Percentiles rank a stretch among this genome's conserved stretches.
Evolutionary conservation across 2,797 vertebrate genomes (phyloP).

Genomic region (Aplochiton taeniatus): DNA sequence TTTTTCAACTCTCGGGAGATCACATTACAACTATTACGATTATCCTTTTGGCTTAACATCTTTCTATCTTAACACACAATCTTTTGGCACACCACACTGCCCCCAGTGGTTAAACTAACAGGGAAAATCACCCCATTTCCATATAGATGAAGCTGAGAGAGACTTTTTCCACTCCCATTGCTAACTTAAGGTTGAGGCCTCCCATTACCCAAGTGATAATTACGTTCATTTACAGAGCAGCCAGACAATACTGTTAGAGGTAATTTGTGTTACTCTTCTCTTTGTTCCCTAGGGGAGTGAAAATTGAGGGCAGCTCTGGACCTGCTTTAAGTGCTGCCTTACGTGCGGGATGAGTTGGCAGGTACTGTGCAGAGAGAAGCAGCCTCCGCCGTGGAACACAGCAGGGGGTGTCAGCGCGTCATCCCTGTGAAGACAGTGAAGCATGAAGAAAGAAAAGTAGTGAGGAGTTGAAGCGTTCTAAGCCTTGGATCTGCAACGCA

Average conservation of each 20-base stretch:
- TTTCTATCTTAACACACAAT: neutral
- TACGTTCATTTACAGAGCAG: slow-evolving; percentile 20
- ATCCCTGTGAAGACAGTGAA: neutral
- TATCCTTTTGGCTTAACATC: neutral
- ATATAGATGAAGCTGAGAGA: slow-evolving; percentile 13
- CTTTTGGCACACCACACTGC: slow-evolving; percentile 3
- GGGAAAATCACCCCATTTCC: slow-evolving; percentile 1
- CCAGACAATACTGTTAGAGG: slow-evolving; percentile 13
- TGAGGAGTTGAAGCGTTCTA: too few species aligned
- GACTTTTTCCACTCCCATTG: neutral
- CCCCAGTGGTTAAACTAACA: neutral
- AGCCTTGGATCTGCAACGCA: too few species aligned
- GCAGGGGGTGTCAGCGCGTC: neutral
- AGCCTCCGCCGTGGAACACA: neutral
- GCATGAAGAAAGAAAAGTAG: too few species aligned
- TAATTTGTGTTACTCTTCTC: slow-evolving; percentile 15
- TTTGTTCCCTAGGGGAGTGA: slow-evolving; percentile 15
- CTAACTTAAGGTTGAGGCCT: slow-evolving; percentile 10
- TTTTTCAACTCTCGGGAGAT: too few species aligned
- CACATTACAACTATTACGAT: neutral
- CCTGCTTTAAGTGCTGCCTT: neutral
- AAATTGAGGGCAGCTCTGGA: slow-evolving; percentile 3
- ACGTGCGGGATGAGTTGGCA: neutral
- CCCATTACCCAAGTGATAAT: slow-evolving; percentile 17
- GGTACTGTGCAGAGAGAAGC: neutral